Conservation (phyloP, 2,797 vertebrate genomes). For the Sebastes baramenuke region DNA sequence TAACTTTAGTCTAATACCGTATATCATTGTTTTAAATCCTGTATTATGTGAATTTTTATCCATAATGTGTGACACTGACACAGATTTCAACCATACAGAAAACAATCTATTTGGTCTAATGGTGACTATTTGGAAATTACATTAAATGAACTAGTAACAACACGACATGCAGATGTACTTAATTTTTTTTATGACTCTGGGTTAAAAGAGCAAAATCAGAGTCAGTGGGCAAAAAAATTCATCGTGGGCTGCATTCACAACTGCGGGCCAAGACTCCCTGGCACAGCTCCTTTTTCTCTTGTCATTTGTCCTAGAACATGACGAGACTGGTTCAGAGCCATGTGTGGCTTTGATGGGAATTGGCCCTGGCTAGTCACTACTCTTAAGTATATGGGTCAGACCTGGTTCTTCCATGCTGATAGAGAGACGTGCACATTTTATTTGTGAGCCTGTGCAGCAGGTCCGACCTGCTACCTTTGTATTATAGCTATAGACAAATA, state of each 20-base stretch:
- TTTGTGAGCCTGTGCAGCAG: neutral
- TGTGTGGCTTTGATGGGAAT: slow-evolving; percentile 39
- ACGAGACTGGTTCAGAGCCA: slow-evolving; percentile 45
- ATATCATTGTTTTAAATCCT: neutral
- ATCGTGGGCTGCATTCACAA: slow-evolving; percentile 7
- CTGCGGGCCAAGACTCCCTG: slow-evolving; percentile 41
- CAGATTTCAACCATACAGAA: neutral
- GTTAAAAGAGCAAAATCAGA: slow-evolving; percentile 6
- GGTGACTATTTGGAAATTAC: neutral
- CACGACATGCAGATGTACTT: neutral
- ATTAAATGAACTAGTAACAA: neutral
- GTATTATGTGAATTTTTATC: neutral
- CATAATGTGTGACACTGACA: neutral
- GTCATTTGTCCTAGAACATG: slow-evolving; percentile 57
- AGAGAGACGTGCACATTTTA: neutral
- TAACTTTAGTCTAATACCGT: neutral
- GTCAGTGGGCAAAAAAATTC: slow-evolving; percentile 2
- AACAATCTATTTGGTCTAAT: neutral
- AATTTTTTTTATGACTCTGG: neutral
- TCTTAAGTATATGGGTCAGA: slow-evolving; percentile 51
- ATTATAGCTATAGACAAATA: neutral
- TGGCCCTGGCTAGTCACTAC: neutral
- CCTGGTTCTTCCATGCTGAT: slow-evolving; percentile 2
- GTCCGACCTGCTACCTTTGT: neutral
- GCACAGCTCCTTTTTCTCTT: slow-evolving; percentile 35